Conservation (phyloP, 2,888 invertebrate species). For the Pyrrhosoma nymphula region DNA sequence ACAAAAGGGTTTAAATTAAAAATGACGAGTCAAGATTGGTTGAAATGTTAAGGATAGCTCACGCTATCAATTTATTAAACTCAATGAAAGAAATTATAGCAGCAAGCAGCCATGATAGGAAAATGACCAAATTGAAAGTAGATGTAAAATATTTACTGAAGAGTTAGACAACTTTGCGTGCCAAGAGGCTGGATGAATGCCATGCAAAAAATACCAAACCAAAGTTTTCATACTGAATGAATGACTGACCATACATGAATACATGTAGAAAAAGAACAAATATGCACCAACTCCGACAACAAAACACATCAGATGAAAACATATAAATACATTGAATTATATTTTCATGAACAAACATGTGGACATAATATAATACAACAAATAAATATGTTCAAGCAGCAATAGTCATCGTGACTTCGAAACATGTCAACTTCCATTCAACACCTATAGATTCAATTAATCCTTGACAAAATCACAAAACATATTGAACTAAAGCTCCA, state of each 20-base stretch:
- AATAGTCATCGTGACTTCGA: too few relatives aligned
- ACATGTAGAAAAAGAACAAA: too few relatives aligned
- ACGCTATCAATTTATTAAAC: neutral
- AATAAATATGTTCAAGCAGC: too few relatives aligned
- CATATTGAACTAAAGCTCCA: too few relatives aligned
- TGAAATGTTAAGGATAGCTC: neutral
- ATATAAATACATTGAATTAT: too few relatives aligned
- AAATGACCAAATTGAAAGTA: neutral
- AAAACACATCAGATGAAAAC: neutral
- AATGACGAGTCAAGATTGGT: neutral
- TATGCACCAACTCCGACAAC: neutral
- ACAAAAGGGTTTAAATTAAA: neutral
- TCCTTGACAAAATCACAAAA: too few relatives aligned
- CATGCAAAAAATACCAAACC: neutral
- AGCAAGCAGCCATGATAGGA: neutral
- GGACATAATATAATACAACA: too few relatives aligned
- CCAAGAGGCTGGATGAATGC: neutral
- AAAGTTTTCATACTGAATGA: neutral
- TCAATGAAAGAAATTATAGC: neutral
- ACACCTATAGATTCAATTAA: too few relatives aligned
- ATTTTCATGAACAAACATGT: too few relatives aligned
- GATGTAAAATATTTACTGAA: neutral
- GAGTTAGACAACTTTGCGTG: neutral
- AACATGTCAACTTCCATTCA: too few relatives aligned
- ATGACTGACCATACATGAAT: neutral